Evolutionary conservation across 2,888 invertebrate genomes (phyloP).

Genomic region (Sarcophaga rosellei): DNA sequence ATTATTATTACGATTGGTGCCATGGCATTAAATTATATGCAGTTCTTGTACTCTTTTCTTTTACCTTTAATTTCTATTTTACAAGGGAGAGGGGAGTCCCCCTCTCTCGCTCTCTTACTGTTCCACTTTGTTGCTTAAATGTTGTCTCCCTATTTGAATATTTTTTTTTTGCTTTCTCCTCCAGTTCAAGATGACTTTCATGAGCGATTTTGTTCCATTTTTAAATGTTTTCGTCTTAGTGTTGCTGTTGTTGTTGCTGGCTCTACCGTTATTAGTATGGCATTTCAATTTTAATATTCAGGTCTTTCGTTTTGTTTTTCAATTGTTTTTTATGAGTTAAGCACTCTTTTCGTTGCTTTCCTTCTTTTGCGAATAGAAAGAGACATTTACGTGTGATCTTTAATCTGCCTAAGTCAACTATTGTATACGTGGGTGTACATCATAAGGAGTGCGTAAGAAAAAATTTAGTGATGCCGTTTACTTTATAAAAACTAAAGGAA

Average conservation of each 20-base stretch:
- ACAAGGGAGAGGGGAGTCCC: no score
- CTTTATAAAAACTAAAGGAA: no score
- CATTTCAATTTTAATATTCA: constrained; percentile 15
- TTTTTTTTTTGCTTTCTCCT: constrained; percentile 8
- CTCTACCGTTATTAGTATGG: not conserved
- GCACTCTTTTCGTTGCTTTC: no score
- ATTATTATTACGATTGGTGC: constrained; percentile 22
- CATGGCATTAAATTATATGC: constrained; percentile 41
- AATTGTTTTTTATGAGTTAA: no score
- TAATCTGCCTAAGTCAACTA: not conserved
- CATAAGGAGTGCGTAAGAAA: no score
- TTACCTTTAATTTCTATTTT: not conserved
- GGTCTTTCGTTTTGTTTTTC: not conserved
- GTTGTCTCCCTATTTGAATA: not conserved
- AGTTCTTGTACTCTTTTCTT: not conserved
- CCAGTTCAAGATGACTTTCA: not conserved
- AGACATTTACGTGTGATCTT: not conserved
- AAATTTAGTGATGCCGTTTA: no score
- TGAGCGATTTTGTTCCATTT: no score
- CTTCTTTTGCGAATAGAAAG: not conserved
- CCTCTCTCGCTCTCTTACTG: not conserved
- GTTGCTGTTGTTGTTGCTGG: not conserved
- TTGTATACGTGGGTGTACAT: not conserved
- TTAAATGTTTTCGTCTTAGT: not conserved
- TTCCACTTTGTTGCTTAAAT: not conserved